Base-by-base conservation (phyloP, 2,888 invertebrate genomes). In the Camptogramma bilineatum region DNA sequence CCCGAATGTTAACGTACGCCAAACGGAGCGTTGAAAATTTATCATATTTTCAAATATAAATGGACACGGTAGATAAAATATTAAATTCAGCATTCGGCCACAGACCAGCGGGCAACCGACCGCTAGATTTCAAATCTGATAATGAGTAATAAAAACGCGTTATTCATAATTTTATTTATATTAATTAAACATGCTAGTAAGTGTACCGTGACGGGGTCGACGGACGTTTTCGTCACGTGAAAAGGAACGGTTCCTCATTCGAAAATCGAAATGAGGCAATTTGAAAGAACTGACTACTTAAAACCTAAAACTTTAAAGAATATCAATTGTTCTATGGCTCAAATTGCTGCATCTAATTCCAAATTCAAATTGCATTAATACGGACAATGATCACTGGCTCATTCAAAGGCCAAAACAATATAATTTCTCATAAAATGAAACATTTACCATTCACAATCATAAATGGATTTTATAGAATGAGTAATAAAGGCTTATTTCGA, bases 301-400 rank as follows among this genome's bases (percentile, higher is more conserved):
- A 42, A 42, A n/a, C 10, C n/a, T 39, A 13, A n/a, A 3, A 13
- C 16, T 53, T 3, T 18, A 46, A 2, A 13, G 4, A 52, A 19
- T 21, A 52, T 52, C 39, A 57, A 31, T 18, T 51, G 82, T 84
- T 84, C 85, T 81, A 86, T 83, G 79, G 79, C 83, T 72, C 77
- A 80, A 84, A 84, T 85, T 83, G 84, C 84, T 79, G 80, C 72
- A 68, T 69, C 68, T 72, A 64, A 83, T 84, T 85, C 84, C 82
- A 85, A 88, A 89, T 88, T 90, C 85, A 88, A 90, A 88, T 86
- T 89, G 85, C 85, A 86, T 84, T 89, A 88, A 88, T 88, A 85
- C 85, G 79, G 77, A 83, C 82, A 83, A 82, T 82, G 83, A 85
- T 84, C 83, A 77, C 76, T 76, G 80, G 78, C 80, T 83, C 85